Evolutionary conservation across 1,140 invertebrate species (phyloP), one percentile per base, ranked within the genome.

Genomic region (Papilio machaon): DNA sequence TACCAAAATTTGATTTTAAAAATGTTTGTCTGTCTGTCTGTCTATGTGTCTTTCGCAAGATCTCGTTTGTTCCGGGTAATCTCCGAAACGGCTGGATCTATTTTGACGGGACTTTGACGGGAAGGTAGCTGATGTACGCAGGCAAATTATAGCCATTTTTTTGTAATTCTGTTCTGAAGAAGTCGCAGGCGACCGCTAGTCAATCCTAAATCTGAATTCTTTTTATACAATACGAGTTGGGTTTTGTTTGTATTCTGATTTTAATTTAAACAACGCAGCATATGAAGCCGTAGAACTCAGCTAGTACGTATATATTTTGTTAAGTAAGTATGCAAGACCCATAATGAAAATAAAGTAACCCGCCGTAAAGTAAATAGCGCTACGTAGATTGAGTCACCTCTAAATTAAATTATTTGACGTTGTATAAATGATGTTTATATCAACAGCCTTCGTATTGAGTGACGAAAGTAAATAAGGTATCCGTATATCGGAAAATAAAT

Each of bases 401-500:
- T 35, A 38, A 35, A 70, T 70, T 70, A 70, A 2, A 11, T 67
- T 35, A 30, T 70, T 70, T 70, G 23, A 15, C 30, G 30, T 64
- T 30, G 9, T 17, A 13, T 70, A 17, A 35, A 70, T 6, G 64
- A 35, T 35, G 30, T 35, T 38, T 38, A 38, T 70, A 30, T 70
- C 64, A 70, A 70, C 64, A 70, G 30, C 8, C 64, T 70, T 70
- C 64, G 23, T 70, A 70, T 70, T 13, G 30, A 70, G 30, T 4
- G 64, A 23, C 64, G 64, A 70, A 70, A 70, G 35, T 70, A 70
- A 70, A 70, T 15, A 9, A 70, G 64, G 64, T 70, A 35, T 70
- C 64, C 7, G n/a, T 70, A 70, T 70, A 70, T 35, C 13, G 30
- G 64, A 35, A 70, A 70, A 38, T 70, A 70, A 70, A 70, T 70